phyloP scores from a whole-genome alignment of 2,797 vertebrate genomes.

The Pseudomugil gertrudae region DNA sequence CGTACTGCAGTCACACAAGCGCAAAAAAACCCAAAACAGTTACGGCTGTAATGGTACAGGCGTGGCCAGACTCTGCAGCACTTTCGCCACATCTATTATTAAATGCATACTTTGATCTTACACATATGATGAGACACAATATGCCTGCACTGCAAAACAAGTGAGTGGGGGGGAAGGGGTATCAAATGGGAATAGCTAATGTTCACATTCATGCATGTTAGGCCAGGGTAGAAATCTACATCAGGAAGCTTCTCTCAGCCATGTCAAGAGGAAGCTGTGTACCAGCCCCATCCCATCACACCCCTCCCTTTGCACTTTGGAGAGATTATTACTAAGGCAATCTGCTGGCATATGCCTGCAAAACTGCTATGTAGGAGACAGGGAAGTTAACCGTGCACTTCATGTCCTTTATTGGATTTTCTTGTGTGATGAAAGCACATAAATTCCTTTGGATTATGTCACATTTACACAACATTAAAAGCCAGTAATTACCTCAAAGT shows the following conservation, averaged over 20 bases:
- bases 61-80: conserved; percentile 32
- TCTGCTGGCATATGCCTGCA: conserved; percentile 56
- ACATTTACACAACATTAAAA: conserved; percentile 33
- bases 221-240: conserved; percentile 34
- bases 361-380: conserved; percentile 30
- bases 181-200: conserved; percentile 20
- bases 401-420: conserved; percentile 46
- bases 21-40: neutral
- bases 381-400: conserved; percentile 29
- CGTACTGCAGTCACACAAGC: conserved; percentile 5
- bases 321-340: conserved; percentile 62
- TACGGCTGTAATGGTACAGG: conserved; percentile 17
- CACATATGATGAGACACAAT: conserved; percentile 30
- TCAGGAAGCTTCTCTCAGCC: conserved; percentile 34
- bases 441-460: conserved; percentile 38
- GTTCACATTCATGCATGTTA: conserved; percentile 17
- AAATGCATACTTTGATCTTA: conserved; percentile 35
- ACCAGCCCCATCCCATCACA: conserved; percentile 12
- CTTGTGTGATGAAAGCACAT: conserved; percentile 26
- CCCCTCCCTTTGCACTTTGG: conserved; percentile 28
- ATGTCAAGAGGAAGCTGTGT: conserved; percentile 32
- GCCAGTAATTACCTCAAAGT: conserved; percentile 19
- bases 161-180: neutral
- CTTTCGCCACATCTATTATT: conserved; percentile 48
- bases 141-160: conserved; percentile 18